A percentile compares a stretch with the other conserved stretches of the same genome.
phyloP scores from a whole-genome alignment of 2,797 vertebrate genomes.

The Megalops cyprinoides region DNA sequence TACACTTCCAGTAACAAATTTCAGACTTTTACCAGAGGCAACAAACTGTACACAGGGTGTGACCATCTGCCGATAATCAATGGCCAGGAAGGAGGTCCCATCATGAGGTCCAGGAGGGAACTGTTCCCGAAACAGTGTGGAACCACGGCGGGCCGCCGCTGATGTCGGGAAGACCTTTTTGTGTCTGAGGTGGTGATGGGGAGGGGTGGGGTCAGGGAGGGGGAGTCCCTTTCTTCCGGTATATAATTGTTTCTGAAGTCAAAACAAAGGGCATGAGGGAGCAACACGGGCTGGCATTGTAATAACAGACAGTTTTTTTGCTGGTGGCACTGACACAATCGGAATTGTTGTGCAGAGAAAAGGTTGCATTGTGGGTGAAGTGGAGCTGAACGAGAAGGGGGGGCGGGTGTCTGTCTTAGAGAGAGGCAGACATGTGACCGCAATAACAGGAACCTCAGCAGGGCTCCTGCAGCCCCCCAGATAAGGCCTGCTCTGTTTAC shows the following conservation, averaged over 20 bases:
- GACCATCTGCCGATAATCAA: not conserved
- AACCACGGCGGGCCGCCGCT: slow-evolving; percentile 33
- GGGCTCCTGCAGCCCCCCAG: slow-evolving; percentile 81
- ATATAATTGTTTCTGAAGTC: slow-evolving; percentile 68
- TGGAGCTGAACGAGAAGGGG: not conserved
- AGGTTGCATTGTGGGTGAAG: slow-evolving; percentile 23
- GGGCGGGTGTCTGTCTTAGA: slow-evolving; percentile 51
- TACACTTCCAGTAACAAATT: not conserved
- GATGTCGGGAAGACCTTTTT: slow-evolving; percentile 40
- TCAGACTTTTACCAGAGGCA: not conserved
- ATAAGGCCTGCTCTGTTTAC: slow-evolving; percentile 79
- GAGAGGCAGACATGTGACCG: slow-evolving; percentile 45
- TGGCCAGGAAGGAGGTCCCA: too few species aligned
- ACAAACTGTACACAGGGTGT: not conserved
- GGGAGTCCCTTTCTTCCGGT: slow-evolving; percentile 57
- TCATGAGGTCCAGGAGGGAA: not conserved
- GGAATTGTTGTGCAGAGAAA: slow-evolving; percentile 51
- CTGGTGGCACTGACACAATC: slow-evolving; percentile 55
- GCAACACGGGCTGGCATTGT: slow-evolving; percentile 62
- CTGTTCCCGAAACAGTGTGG: not conserved
- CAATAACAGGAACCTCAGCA: slow-evolving; percentile 93
- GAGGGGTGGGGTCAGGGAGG: slow-evolving; percentile 12
- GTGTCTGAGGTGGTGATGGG: not conserved
- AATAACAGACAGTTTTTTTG: slow-evolving; percentile 69
- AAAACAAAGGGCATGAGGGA: slow-evolving; percentile 64